Evolutionary conservation across 2,797 vertebrate genomes (phyloP), one percentile per base, ranked within the genome.

Genomic region (Hafferia zeledoni): DNA sequence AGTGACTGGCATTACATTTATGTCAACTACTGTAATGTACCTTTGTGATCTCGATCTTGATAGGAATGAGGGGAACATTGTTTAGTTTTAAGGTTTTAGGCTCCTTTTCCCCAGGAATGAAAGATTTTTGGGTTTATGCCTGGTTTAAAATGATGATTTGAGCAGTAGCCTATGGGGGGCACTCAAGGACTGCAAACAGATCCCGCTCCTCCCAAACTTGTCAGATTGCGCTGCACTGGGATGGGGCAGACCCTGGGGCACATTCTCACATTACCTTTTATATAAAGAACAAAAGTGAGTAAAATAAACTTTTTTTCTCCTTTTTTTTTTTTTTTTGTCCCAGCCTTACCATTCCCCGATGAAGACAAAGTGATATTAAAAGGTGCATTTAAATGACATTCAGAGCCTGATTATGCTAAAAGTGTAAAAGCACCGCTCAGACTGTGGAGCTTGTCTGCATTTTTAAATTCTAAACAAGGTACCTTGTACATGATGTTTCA

Each of bases 111-210:
- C n/a, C 30, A 2, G 31, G 17, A 75, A 0, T 0, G 61, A 50
- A 80, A 84, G 19, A 28, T 39, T 89, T 67, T 64, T 24, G 2
- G 18, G 31, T 79, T 90, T 17, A 10, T 35, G 49, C 28, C 25
- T 11, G 2, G 47, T 72, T 83, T 75, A 12, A 78, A 93, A 46
- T 6, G 69, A 84, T 94, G 53, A 87, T 97, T 95, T 94, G 71
- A 84, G 60, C 64, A 91, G 50, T 39, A 53, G 87, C 98, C 98
- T 94, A 98, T 96, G 98, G 98, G 96, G 98, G 98, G 98, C 98
- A 97, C 97, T 97, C 93, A 90, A 95, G 97, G 94, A 98, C 95
- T 76, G 83, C 94, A 96, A 97, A 98, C 94, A 14, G 69, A 90
- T 71, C 31, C 20, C 61, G 7, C 57, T 94, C 70, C 46, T 88